A percentile compares a stretch with the other conserved stretches of the same genome.
Evolutionary conservation across 2,113 vertebrate genomes (phyloP).

Genomic region (Strigops habroptila): DNA sequence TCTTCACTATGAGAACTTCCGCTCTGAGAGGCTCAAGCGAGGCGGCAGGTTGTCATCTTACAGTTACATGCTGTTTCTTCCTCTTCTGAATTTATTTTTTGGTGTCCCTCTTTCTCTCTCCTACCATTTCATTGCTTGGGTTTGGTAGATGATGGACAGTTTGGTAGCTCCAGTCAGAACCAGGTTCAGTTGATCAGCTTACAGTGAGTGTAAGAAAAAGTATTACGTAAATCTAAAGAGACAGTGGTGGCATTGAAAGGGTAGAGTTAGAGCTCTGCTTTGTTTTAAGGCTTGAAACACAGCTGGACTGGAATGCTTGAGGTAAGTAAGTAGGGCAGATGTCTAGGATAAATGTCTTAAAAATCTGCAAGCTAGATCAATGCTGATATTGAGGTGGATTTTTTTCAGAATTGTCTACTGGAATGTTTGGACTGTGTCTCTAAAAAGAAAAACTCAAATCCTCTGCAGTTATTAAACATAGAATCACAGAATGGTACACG

Average conservation of each 20-base stretch:
- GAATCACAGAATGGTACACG: background rate
- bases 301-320: background rate
- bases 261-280: background rate
- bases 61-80: conserved; percentile 73
- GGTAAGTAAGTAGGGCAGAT: background rate
- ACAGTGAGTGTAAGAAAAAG: background rate
- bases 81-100: conserved; percentile 74
- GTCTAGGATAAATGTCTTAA: background rate
- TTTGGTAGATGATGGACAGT: background rate
- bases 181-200: background rate
- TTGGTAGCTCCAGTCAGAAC: background rate
- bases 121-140: background rate
- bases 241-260: background rate
- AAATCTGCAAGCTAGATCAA: background rate
- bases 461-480: background rate
- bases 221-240: background rate
- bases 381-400: fast-evolving
- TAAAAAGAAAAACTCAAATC: background rate
- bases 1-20: conserved; percentile 99
- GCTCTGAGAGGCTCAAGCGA: conserved; percentile 94
- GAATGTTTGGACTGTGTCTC: background rate
- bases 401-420: background rate
- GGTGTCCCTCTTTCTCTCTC: conserved; percentile 19
- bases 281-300: background rate
- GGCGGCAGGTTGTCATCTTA: conserved; percentile 88